phyloP scores from a whole-genome alignment of 2,113 vertebrate species.

The Thermophis baileyi region DNA sequence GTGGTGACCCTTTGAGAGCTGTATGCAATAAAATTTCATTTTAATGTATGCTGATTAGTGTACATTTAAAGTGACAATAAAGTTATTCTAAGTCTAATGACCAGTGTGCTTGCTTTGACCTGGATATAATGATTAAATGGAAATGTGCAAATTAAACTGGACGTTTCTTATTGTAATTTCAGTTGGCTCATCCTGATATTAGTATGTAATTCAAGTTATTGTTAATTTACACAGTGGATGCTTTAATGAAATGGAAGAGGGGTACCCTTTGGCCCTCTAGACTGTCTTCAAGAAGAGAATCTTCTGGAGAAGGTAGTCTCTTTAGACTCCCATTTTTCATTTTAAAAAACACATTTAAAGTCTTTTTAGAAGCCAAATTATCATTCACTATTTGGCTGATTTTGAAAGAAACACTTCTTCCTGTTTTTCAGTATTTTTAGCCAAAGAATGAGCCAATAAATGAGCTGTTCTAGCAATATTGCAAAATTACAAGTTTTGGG shows the following conservation, averaged over 20 bases:
- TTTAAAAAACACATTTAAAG: background rate
- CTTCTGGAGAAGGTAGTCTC: background rate
- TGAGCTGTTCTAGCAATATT: background rate
- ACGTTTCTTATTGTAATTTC: background rate
- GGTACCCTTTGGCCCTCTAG: background rate
- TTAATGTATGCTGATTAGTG: too few species aligned
- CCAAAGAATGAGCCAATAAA: background rate
- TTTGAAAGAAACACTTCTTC: background rate
- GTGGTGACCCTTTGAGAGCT: too few species aligned
- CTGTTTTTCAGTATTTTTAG: background rate
- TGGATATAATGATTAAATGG: background rate
- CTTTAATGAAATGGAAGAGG: background rate
- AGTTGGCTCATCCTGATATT: background rate
- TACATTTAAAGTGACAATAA: too few species aligned
- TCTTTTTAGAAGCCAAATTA: background rate
- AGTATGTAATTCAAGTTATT: background rate
- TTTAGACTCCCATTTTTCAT: background rate
- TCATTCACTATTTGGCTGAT: background rate
- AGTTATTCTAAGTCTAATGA: background rate
- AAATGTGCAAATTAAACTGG: background rate
- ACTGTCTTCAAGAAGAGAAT: background rate
- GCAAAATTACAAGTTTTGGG: background rate
- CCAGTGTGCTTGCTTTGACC: background rate
- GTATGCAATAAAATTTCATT: too few species aligned
- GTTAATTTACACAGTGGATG: background rate